phyloP scores from a whole-genome alignment of 2,888 invertebrate genomes.

The Drosophila anceps region DNA sequence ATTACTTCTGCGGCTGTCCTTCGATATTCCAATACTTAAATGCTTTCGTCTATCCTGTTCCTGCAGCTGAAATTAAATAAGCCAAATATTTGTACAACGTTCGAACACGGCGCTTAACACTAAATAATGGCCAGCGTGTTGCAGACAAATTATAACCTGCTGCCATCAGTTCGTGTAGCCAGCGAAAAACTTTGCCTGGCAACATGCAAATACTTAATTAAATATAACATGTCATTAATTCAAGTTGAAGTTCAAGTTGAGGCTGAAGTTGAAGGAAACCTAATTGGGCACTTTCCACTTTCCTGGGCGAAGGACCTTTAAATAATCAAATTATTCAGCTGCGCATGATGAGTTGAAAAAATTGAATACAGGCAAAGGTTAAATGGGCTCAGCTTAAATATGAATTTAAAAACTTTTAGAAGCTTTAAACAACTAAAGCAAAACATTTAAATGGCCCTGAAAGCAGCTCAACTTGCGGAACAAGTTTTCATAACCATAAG shows the following conservation, averaged over 20 bases:
- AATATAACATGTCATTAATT: conserved; percentile 33
- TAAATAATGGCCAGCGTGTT: conserved; percentile 21
- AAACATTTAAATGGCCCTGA: conserved; percentile 1
- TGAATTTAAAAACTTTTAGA: too few relatives aligned
- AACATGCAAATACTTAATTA: conserved; percentile 49
- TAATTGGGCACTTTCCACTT: background rate
- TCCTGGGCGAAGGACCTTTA: background rate
- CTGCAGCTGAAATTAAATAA: conserved; percentile 48
- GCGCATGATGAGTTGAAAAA: background rate
- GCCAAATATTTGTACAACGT: conserved; percentile 21
- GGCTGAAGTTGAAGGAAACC: background rate
- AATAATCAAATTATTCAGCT: conserved; percentile 5
- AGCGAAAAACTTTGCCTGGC: conserved; percentile 27
- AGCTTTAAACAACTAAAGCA: background rate
- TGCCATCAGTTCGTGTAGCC: conserved; percentile 6
- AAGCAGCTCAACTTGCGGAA: background rate
- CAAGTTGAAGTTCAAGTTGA: conserved; percentile 43
- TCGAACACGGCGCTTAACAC: conserved; percentile 7
- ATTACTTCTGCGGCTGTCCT: conserved; percentile 26
- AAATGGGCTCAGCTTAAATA: background rate
- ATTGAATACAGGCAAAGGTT: background rate
- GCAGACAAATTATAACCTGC: conserved; percentile 34
- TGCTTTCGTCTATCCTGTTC: conserved; percentile 14
- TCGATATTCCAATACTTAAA: conserved; percentile 47
- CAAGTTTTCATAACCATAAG: conserved; percentile 13